Base-by-base conservation (phyloP, 2,113 vertebrate genomes). In the Larimichthys crocea region DNA sequence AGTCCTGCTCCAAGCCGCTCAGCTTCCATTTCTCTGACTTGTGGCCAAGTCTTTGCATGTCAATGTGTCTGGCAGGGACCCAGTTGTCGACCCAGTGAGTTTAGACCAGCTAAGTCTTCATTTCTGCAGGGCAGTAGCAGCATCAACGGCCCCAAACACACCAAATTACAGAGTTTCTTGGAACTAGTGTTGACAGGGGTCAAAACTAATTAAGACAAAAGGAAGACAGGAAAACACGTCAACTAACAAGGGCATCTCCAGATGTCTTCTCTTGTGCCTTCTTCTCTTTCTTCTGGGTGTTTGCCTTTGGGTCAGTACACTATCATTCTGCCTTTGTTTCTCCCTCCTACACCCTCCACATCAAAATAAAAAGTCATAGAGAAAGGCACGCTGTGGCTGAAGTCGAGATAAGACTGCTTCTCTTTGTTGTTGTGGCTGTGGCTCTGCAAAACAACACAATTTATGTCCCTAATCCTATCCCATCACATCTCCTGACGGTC, bases 41-140 rank as follows among this genome's bases (percentile, higher is more conserved):
- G 67, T 44, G 52, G 84, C 76, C 83, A 57, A 79, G 70, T 73
- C 50, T 75, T 60, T 73, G 82, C 88, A 88, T 80, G 82, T 77
- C 74, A 82, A 60, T 80, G 71, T 67, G 76, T 6, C 56, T 48
- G 63, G 82, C 85, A 77, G 59, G 46, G 16, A 46, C 66, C 73
- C 67, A 57, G 49, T 70, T 53, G 74, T 79, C 55, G 0, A 62
- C 65, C 57, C 65, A 63, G 62, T 76, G 46, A 86, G 80, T 86
- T 84, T 52, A 80, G 16, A 73, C 55, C 0, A 0, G 35, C 53
- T 57, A 40, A 42, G 53, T 63, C n/a, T 69, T 71, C 26, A 56
- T 55, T 17, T 48, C 46, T 49, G n/a, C 82, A 73, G 44, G 2
- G 12, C 20, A 1, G 35, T 8, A 35, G 62, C 35, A 24, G 61